Base-by-base conservation (phyloP, 2,797 vertebrate species). In the Naso thynnoides region DNA sequence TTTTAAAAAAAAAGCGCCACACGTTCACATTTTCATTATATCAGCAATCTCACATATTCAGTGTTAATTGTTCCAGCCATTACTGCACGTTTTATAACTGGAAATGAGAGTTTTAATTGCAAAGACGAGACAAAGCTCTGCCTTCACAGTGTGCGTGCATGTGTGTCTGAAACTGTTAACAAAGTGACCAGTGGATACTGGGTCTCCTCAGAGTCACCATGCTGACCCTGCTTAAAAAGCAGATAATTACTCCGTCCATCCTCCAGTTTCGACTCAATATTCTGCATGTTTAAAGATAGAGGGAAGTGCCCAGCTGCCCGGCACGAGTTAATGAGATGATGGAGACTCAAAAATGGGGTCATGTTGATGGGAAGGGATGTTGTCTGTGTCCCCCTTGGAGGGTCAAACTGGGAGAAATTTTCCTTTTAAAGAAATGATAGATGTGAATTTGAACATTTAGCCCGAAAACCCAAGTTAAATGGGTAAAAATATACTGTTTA, bases 31-130 rank as follows among this genome's bases (percentile, higher is more conserved):
- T 72, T 87, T 83, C 79, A 90, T 82, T 87, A 88, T 89, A 82
- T 82, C 60, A 68, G 57, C 64, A 47, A 82, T 90, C 75, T 62
- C 74, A 76, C 78, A 87, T 53, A 52, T 54, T 86, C 57, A 57
- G 45, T 81, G 86, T 87, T 89, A 91, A 94, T 92, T 92, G 87
- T 89, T 81, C 60, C 61, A 57, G 67, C 69, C 63, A 78, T 75
- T 82, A 85, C 73, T 81, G 64, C 71, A 78, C 71, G 68, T 75
- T 85, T 82, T 79, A 36, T 26, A 58, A 66, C 83, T 89, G 69
- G 61, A 91, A 91, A 93, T 88, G 50, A 75, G 56, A 83, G 27
- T 71, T 92, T 91, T 94, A 93, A 94, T 91, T 89, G 80, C 76
- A 79, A 79, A 48, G 44, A 39, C 45, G 2, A 69, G 74, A 90